These are phyloP conservation scores for Poeciliopsis paucimaculata DNA, from an alignment of 2,797 vertebrate genomes.

Conservation along the genomic window DNA sequence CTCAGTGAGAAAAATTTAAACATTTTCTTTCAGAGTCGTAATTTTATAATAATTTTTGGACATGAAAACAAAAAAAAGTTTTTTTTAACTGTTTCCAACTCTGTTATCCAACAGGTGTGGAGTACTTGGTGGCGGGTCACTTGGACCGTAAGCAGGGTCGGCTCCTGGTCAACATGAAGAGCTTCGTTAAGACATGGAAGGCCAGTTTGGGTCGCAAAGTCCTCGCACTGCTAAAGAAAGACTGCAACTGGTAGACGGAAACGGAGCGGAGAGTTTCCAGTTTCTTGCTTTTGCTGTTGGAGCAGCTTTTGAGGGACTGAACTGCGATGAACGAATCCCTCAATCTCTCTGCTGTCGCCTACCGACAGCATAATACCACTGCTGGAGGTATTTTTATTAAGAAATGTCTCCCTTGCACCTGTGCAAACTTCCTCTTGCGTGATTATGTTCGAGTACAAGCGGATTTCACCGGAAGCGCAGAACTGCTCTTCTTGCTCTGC, in stretches of 20 bases:
- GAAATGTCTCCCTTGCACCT: slow-evolving; percentile 26
- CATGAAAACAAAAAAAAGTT: neutral
- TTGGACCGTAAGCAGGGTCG: slow-evolving; percentile 87
- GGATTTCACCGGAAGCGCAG: slow-evolving; percentile 28
- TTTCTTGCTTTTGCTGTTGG: neutral
- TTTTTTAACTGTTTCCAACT: neutral
- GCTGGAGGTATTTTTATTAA: slow-evolving; percentile 25
- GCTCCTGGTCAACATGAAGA: slow-evolving; percentile 97
- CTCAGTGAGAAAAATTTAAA: neutral
- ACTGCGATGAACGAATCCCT: slow-evolving; percentile 26
- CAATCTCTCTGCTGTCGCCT: slow-evolving; percentile 33
- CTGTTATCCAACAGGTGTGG: slow-evolving; percentile 81
- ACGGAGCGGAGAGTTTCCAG: neutral
- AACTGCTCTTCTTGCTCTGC: slow-evolving; percentile 57
- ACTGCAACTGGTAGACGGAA: slow-evolving; percentile 85
- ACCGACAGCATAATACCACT: slow-evolving; percentile 22
- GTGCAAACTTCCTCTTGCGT: slow-evolving; percentile 30
- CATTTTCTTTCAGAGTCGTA: neutral
- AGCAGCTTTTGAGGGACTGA: slow-evolving; percentile 21
- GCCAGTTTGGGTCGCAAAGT: slow-evolving; percentile 90
- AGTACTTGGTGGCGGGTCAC: slow-evolving; percentile 95
- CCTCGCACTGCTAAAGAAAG: slow-evolving; percentile 87
- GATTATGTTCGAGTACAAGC: slow-evolving; percentile 23
- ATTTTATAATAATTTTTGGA: neutral
- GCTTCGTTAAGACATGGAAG: slow-evolving; percentile 95